phyloP scores from a whole-genome alignment of 2,113 vertebrate genomes.

The Chaetodon auriga region DNA sequence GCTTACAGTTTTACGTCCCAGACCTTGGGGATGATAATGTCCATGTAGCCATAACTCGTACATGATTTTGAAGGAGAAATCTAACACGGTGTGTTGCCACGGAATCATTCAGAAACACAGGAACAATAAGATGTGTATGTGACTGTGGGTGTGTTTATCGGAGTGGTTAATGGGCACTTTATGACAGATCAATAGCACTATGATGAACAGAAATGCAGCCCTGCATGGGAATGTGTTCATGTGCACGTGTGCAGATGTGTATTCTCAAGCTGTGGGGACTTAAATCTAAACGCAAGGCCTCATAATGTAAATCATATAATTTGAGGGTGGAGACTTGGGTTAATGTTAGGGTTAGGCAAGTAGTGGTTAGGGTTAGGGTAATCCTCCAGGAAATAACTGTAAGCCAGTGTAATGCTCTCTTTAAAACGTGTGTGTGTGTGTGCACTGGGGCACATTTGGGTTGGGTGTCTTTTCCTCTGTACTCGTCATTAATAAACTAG shows the following conservation, averaged over 20 bases:
- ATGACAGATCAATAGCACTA: conserved; percentile 55
- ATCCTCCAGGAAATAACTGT: too few species aligned
- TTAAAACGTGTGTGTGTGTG: not conserved
- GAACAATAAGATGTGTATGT: conserved; percentile 38
- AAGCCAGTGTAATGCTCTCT: too few species aligned
- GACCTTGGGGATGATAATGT: conserved; percentile 74
- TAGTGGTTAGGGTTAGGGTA: too few species aligned
- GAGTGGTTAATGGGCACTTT: conserved; percentile 51
- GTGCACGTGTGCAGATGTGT: not conserved
- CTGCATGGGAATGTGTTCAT: conserved; percentile 5
- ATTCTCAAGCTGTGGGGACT: too few species aligned
- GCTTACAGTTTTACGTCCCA: conserved; percentile 71
- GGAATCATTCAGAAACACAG: conserved; percentile 40
- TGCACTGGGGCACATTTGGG: not conserved
- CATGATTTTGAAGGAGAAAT: conserved; percentile 67
- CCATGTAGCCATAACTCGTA: conserved; percentile 69
- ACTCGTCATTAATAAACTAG: conserved; percentile 7
- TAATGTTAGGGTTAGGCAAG: too few species aligned
- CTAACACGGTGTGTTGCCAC: conserved; percentile 28
- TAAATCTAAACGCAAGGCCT: too few species aligned
- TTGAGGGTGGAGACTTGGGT: too few species aligned
- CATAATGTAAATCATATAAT: too few species aligned
- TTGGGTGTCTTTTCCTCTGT: conserved; percentile 11
- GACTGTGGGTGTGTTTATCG: conserved; percentile 29
- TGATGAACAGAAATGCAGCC: conserved; percentile 46